Percentiles rank a stretch among this genome's conserved stretches.
Evolutionary conservation across 2,113 vertebrate species (phyloP).

Genomic region (Pterophyllum scalare): DNA sequence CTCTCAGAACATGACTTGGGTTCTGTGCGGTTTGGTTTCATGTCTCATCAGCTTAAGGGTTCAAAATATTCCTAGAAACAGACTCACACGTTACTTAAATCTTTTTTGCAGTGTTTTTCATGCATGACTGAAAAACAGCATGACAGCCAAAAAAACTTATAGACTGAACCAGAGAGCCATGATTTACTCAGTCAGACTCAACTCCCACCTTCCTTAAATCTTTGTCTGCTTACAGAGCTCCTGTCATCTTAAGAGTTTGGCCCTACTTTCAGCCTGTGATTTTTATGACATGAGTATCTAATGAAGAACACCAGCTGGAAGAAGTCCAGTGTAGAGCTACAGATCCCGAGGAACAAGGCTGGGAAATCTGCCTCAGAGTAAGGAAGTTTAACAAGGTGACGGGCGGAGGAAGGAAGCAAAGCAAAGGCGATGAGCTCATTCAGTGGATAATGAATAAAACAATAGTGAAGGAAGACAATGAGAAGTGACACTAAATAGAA

Average conservation of each 20-base stretch:
- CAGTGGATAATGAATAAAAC: background rate
- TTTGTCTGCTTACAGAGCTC: constrained; percentile 31
- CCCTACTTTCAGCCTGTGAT: constrained; percentile 44
- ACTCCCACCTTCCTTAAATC: background rate
- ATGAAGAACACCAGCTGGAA: constrained; percentile 63
- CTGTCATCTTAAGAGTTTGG: constrained; percentile 47
- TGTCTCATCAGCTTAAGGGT: background rate
- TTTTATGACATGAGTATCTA: constrained; percentile 59
- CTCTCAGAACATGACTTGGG: constrained; percentile 28
- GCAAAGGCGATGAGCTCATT: constrained; percentile 52
- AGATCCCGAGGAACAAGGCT: constrained; percentile 35
- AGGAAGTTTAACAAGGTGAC: constrained; percentile 37
- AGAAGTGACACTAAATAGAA: constrained; percentile 14
- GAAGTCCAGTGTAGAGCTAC: constrained; percentile 27
- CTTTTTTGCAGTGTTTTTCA: constrained; percentile 8
- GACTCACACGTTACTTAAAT: constrained; percentile 20
- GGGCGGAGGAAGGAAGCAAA: constrained; percentile 27
- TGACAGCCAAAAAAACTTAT: constrained; percentile 35
- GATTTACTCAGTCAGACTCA: constrained; percentile 14
- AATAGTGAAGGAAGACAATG: background rate
- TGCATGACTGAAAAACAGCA: background rate
- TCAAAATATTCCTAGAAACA: background rate
- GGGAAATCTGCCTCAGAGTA: constrained; percentile 42
- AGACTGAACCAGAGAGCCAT: constrained; percentile 10
- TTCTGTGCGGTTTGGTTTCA: constrained; percentile 44